phyloP scores from a whole-genome alignment of 2,888 invertebrate genomes.

The Volucella inanis region DNA sequence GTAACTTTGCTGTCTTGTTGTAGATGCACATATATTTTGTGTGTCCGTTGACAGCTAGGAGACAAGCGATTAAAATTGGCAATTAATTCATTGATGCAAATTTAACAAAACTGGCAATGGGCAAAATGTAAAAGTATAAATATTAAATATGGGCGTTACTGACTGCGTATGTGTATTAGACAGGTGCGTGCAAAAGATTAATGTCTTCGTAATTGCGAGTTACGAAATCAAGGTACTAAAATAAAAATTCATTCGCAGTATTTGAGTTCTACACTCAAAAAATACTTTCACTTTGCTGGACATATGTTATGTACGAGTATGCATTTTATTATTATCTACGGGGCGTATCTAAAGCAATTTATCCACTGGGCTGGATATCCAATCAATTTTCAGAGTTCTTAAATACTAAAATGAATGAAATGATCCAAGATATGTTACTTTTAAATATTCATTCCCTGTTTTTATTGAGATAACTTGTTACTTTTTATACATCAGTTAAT shows the following conservation, averaged over 20 bases:
- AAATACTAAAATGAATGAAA: too few relatives aligned
- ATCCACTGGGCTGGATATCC: background rate
- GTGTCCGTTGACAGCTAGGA: constrained; percentile 67
- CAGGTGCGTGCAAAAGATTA: constrained; percentile 72
- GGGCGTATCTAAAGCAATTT: background rate
- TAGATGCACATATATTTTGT: constrained; percentile 47
- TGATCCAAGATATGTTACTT: too few relatives aligned
- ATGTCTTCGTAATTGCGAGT: constrained; percentile 71
- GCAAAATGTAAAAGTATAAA: constrained; percentile 37
- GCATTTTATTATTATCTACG: background rate
- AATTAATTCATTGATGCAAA: constrained; percentile 74
- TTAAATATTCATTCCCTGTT: too few relatives aligned
- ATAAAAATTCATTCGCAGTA: constrained; percentile 52
- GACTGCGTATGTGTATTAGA: constrained; percentile 37
- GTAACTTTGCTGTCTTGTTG: constrained; percentile 23
- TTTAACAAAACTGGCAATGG: constrained; percentile 51
- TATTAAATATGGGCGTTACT: constrained; percentile 68
- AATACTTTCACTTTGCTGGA: constrained; percentile 61
- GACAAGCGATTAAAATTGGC: constrained; percentile 75
- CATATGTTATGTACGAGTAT: background rate
- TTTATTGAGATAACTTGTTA: too few relatives aligned
- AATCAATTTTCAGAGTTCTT: background rate
- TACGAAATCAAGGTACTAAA: constrained; percentile 66
- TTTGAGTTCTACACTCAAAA: constrained; percentile 49
- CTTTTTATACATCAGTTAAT: too few relatives aligned